Evolutionary conservation across 2,113 vertebrate genomes (phyloP), one percentile per base, ranked within the genome.

Genomic region (Rhabdomys dilectus): DNA sequence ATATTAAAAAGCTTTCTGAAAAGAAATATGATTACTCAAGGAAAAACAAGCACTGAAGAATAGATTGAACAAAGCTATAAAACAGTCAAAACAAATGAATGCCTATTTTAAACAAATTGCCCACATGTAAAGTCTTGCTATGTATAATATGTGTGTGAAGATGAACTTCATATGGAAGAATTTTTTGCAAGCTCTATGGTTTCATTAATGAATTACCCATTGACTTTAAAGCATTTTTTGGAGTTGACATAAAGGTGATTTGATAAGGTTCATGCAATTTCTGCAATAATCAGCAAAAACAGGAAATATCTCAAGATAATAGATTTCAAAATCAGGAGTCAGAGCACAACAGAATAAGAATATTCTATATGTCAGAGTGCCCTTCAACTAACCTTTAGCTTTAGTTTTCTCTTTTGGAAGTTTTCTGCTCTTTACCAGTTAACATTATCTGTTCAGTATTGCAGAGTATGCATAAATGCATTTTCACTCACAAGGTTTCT

Each of bases 321-420:
- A 78, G 64, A 93, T n/a, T 92, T 8, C 5, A 88, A 93, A 93
- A 1, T 17, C 8, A 48, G 39, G 34, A 84, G 26, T 88, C 73
- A 94, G 62, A 45, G 92, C 88, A 88, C 17, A 10, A 62, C n/a
- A 93, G 66, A 76, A 95, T 81, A 92, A 62, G 87, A 80, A 90
- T 42, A 85, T 91, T 82, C 22, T 94, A 48, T 92, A 94, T 72
- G 84, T 7, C 70, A 72, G 11, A 53, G 5, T 94, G 56, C 24
- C 56, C 90, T 96, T 96, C 84, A 90, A 39, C 64, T 95, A 95
- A 91, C 80, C 91, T 95, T 94, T 95, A 92, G 3, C 76, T 95
- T 94, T 95, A 92, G 1, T 51, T 92, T 77, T 56, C 24, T 92
- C 73, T 85, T 80, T 96, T 77, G 45, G 34, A 87, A 81, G 39